Conservation (phyloP, 2,113 vertebrate species). For the Hirundichthys speculiger region DNA sequence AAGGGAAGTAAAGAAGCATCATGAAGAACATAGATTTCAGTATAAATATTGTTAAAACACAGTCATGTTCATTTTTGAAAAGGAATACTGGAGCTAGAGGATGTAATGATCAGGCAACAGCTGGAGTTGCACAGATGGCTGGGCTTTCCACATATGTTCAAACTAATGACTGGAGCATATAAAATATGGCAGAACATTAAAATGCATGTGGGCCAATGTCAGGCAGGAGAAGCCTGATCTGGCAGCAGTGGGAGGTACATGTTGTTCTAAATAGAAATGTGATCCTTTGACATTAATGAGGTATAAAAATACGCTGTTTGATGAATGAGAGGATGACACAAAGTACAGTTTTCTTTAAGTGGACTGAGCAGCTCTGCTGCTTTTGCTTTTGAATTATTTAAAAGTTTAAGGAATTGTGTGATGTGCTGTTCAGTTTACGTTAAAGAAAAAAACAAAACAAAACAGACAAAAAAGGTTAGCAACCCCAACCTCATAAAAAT, state of each 20-base stretch:
- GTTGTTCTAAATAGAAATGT: conserved; percentile 24
- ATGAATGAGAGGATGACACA: conserved; percentile 23
- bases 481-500: no score
- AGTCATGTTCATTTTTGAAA: conserved; percentile 11
- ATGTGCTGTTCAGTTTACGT: no score
- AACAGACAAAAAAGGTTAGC: no score
- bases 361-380: no score
- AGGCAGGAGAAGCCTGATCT: conserved; percentile 24
- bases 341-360: background rate
- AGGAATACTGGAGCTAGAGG: background rate
- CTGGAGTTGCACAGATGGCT: conserved; percentile 58
- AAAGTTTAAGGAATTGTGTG: no score
- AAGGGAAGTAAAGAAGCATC: background rate
- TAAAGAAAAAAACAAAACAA: no score
- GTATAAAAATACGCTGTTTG: conserved; percentile 4
- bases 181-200: conserved; percentile 50
- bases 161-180: conserved; percentile 42
- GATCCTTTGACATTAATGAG: conserved; percentile 23
- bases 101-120: conserved; percentile 33
- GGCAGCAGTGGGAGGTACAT: conserved; percentile 1
- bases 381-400: no score
- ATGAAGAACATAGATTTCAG: background rate
- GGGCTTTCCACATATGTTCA: conserved; percentile 40
- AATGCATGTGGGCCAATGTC: conserved; percentile 36
- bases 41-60: conserved; percentile 6